Conservation (phyloP, 1,140 invertebrate genomes). For the Apocrypta bakeri region DNA sequence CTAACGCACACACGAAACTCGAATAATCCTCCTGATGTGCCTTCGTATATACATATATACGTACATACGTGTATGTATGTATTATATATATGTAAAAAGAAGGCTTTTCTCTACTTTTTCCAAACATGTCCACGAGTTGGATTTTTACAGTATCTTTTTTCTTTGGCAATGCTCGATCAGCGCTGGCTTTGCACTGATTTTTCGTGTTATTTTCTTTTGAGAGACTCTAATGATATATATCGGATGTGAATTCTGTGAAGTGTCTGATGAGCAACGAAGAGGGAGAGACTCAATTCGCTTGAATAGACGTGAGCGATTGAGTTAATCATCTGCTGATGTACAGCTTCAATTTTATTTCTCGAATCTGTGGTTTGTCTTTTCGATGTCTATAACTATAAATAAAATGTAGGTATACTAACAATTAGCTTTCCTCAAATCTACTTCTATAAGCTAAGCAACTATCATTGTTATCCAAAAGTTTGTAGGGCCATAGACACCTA, state of each 20-base stretch:
- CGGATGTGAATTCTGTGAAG: too few species aligned
- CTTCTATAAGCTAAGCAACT: neutral
- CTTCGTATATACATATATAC: slow-evolving; percentile 15
- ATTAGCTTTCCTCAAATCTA: neutral
- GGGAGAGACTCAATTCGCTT: too few species aligned
- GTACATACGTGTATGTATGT: neutral
- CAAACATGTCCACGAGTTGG: neutral
- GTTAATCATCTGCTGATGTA: neutral
- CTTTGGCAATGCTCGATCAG: neutral
- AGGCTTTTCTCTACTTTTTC: neutral
- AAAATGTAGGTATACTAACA: too few species aligned
- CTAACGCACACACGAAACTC: slow-evolving; percentile 69
- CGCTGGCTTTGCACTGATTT: neutral
- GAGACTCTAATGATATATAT: neutral
- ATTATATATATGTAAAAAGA: neutral
- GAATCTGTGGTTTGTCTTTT: too few species aligned
- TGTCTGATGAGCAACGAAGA: too few species aligned
- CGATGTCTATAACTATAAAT: too few species aligned
- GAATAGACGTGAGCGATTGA: too few species aligned
- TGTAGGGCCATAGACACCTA: neutral
- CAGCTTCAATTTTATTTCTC: too few species aligned
- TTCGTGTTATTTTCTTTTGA: neutral
- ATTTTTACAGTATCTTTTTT: neutral
- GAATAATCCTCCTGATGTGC: slow-evolving; percentile 44
- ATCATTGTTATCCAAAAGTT: neutral